Evolutionary conservation across 2,113 vertebrate genomes (phyloP).

Genomic region (Carollia perspicillata): DNA sequence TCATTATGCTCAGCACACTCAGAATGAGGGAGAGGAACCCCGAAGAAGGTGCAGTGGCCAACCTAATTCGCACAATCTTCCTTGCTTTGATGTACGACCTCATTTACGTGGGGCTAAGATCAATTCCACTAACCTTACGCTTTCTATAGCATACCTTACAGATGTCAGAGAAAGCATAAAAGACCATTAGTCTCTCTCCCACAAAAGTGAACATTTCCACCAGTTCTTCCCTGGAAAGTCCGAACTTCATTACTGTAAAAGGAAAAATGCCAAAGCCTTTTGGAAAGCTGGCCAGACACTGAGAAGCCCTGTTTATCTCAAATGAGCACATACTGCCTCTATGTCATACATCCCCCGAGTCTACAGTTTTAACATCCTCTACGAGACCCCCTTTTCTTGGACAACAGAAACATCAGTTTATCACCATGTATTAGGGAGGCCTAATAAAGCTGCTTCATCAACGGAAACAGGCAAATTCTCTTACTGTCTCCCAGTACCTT

Average conservation of each 20-base stretch:
- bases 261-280: conserved; percentile 3
- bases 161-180: not conserved
- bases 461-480: not conserved
- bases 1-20: not conserved
- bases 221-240: not conserved
- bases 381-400: not conserved
- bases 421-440: not conserved
- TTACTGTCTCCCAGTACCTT: not conserved
- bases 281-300: not conserved
- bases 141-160: not conserved
- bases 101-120: not conserved
- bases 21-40: not conserved
- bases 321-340: not conserved
- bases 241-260: not conserved
- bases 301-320: not conserved
- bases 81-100: not conserved
- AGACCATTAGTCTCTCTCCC: not conserved
- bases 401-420: not conserved
- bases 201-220: not conserved
- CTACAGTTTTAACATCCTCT: not conserved
- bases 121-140: not conserved
- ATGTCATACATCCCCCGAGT: not conserved
- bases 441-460: not conserved
- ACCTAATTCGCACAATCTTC: not conserved
- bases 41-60: not conserved